Percentiles rank a stretch among this genome's conserved stretches.
These are phyloP conservation scores for Agapornis canus DNA, from an alignment of 2,797 vertebrate species.

Conservation along the genomic window DNA sequence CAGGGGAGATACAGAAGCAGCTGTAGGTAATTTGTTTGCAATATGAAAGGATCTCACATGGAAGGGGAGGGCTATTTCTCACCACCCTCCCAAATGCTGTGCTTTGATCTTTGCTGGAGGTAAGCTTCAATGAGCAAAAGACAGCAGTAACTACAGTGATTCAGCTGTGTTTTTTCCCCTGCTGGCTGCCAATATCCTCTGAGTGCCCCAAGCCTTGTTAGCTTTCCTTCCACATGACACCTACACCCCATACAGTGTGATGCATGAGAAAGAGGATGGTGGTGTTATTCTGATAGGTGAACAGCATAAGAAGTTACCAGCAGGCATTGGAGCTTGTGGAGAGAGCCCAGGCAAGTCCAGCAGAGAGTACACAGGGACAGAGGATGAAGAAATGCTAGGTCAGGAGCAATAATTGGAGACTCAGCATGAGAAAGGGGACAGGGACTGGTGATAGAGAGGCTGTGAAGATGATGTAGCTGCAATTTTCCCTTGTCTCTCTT, in stretches of 20 bases:
- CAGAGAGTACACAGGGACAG: background rate
- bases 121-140: background rate
- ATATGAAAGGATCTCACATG: background rate
- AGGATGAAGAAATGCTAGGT: background rate
- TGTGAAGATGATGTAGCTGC: fast-evolving
- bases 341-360: background rate
- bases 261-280: background rate
- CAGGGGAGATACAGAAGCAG: background rate
- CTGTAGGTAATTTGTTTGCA: background rate
- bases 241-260: background rate
- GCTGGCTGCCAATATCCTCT: background rate
- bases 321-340: background rate
- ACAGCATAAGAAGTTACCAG: background rate
- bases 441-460: background rate
- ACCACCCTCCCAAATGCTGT: background rate
- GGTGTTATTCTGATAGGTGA: background rate
- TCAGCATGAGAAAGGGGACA: fast-evolving
- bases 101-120: slow-evolving; percentile 1
- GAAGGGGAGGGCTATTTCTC: background rate
- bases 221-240: background rate
- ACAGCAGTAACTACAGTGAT: background rate
- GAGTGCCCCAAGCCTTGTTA: background rate
- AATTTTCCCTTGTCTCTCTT: background rate
- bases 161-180: background rate
- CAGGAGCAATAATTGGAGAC: background rate